These are phyloP conservation scores for Arctia plantaginis DNA, from an alignment of 2,888 invertebrate species.

Conservation along the genomic window DNA sequence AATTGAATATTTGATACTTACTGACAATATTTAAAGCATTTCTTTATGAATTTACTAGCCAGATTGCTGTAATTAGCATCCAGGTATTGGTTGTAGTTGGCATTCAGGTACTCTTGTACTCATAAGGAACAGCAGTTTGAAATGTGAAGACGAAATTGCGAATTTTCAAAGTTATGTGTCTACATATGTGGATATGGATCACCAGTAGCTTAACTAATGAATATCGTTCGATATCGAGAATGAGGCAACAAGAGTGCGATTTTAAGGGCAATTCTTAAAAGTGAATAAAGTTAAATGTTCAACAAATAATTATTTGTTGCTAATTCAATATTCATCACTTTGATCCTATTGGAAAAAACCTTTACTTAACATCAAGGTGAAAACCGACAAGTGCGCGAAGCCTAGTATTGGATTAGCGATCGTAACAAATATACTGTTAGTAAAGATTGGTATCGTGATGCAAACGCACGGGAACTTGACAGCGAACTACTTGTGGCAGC, in stretches of 20 bases:
- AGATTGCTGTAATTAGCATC: too few relatives aligned
- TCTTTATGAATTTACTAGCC: too few relatives aligned
- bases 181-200: background rate
- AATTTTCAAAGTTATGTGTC: background rate
- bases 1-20: background rate
- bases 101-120: background rate
- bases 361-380: slow-evolving; percentile 68
- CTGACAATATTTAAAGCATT: background rate
- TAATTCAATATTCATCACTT: slow-evolving; percentile 60
- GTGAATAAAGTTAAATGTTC: background rate
- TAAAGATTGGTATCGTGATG: slow-evolving; percentile 74
- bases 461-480: slow-evolving; percentile 82
- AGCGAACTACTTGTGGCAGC: slow-evolving; percentile 83
- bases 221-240: background rate
- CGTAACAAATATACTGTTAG: slow-evolving; percentile 69
- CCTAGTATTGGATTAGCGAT: slow-evolving; percentile 79
- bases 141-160: background rate
- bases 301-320: background rate
- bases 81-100: too few relatives aligned
- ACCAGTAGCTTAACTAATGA: background rate
- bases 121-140: background rate
- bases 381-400: slow-evolving; percentile 79
- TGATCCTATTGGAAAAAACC: slow-evolving; percentile 75
- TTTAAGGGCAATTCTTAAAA: background rate
- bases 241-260: background rate